Evolutionary conservation across 1,140 invertebrate genomes (phyloP).

Genomic region (Drosophila teissieri): DNA sequence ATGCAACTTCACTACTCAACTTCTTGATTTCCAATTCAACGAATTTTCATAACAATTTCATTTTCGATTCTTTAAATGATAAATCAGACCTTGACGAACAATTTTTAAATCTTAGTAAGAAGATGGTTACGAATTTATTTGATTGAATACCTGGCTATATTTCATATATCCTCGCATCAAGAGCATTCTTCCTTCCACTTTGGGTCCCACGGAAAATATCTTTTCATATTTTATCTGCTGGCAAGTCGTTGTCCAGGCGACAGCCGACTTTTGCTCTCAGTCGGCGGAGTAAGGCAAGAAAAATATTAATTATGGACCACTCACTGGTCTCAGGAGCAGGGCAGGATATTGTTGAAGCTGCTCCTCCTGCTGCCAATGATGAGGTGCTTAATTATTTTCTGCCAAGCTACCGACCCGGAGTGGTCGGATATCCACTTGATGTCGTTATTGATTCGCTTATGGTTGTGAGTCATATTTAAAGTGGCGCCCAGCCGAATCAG

Average conservation of each 20-base stretch:
- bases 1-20: too few species aligned
- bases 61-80: too few species aligned
- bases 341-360: constrained; percentile 23
- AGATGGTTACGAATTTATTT: too few species aligned
- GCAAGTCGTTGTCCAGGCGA: constrained; percentile 61
- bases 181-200: constrained; percentile 6
- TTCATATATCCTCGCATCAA: not conserved
- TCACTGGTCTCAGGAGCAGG: constrained; percentile 46
- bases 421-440: constrained; percentile 31
- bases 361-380: constrained; percentile 27
- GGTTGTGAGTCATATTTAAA: constrained; percentile 34
- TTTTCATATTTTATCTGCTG: constrained; percentile 29
- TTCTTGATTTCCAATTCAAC: too few species aligned
- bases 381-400: constrained; percentile 57
- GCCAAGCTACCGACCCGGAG: constrained; percentile 19
- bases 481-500: not conserved
- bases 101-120: too few species aligned
- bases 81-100: too few species aligned
- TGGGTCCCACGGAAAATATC: constrained; percentile 1
- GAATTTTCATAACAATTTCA: too few species aligned
- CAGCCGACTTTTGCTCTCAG: constrained; percentile 37
- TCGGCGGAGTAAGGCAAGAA: constrained; percentile 25
- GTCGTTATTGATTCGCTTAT: constrained; percentile 48
- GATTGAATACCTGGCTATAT: too few species aligned
- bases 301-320: constrained; percentile 75